Conservation (phyloP, 2,113 vertebrate genomes). For the Gobius niger region DNA sequence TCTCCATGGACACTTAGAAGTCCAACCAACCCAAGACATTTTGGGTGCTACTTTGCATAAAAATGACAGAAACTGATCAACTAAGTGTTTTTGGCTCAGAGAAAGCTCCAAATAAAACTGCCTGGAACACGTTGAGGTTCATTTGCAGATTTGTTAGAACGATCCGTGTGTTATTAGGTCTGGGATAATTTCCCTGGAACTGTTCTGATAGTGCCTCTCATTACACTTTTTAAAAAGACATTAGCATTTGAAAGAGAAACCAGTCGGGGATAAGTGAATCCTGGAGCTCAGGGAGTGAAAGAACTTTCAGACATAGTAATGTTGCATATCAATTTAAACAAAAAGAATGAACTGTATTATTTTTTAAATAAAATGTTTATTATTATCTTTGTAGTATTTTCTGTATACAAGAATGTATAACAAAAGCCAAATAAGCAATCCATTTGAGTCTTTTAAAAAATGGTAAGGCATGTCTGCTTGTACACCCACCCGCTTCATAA, state of each 20-base stretch:
- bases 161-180: constrained; percentile 9
- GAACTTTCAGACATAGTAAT: neutral
- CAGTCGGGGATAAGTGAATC: neutral
- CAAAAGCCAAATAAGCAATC: constrained; percentile 82
- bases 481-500: constrained; percentile 57
- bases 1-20: too few species aligned
- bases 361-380: constrained; percentile 75
- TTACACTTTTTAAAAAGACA: constrained; percentile 5
- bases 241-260: constrained; percentile 6
- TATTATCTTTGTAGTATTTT: constrained; percentile 74
- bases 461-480: constrained; percentile 81
- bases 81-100: too few species aligned
- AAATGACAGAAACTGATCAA: too few species aligned
- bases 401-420: constrained; percentile 82
- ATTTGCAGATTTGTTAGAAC: constrained; percentile 11
- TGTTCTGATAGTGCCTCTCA: constrained; percentile 5
- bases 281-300: neutral
- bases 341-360: constrained; percentile 4
- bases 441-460: constrained; percentile 73
- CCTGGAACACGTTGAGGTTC: neutral
- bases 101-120: too few species aligned
- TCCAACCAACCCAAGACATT: too few species aligned
- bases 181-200: constrained; percentile 15
- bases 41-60: too few species aligned
- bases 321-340: neutral